Conservation (phyloP, 1,140 invertebrate genomes). For the Copidosoma floridanum region DNA sequence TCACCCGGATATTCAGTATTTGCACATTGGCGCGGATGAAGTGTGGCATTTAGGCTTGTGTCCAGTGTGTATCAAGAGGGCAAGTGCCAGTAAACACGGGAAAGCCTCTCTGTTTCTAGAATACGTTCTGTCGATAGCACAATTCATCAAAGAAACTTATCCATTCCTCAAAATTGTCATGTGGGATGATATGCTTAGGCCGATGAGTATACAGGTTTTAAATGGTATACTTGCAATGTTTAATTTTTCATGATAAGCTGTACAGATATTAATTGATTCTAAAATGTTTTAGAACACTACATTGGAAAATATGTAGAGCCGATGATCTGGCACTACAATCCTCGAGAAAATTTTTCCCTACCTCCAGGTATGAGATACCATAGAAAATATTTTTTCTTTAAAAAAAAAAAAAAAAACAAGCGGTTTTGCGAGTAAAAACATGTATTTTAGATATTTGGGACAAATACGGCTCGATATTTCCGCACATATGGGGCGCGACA, state of each 20-base stretch:
- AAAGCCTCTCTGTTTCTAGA: slow-evolving; percentile 65
- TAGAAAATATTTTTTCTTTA: not conserved
- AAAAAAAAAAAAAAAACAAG: not conserved
- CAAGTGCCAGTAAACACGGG: slow-evolving; percentile 56
- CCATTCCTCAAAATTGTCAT: slow-evolving; percentile 74
- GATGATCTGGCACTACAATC: slow-evolving; percentile 78
- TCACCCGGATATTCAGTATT: slow-evolving; percentile 65
- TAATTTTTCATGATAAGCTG: too few species aligned
- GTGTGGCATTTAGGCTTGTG: slow-evolving; percentile 83
- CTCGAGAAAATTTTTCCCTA: slow-evolving; percentile 53
- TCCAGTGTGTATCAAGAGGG: slow-evolving; percentile 63
- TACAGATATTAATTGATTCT: too few species aligned
- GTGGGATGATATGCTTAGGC: slow-evolving; percentile 94
- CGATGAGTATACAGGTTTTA: slow-evolving; percentile 67
- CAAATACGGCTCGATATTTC: slow-evolving; percentile 79
- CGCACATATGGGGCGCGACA: slow-evolving; percentile 87
- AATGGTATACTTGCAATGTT: slow-evolving; percentile 34
- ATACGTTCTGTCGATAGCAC: slow-evolving; percentile 66
- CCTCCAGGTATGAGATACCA: slow-evolving; percentile 44
- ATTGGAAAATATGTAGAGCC: slow-evolving; percentile 77
- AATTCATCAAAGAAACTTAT: slow-evolving; percentile 64
- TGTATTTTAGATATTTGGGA: slow-evolving; percentile 65
- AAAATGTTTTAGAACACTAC: slow-evolving; percentile 59
- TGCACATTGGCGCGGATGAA: slow-evolving; percentile 82
- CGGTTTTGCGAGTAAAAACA: not conserved